These are phyloP conservation scores for Sebastes nivosus DNA, from an alignment of 2,797 vertebrate genomes.

Conservation along the genomic window DNA sequence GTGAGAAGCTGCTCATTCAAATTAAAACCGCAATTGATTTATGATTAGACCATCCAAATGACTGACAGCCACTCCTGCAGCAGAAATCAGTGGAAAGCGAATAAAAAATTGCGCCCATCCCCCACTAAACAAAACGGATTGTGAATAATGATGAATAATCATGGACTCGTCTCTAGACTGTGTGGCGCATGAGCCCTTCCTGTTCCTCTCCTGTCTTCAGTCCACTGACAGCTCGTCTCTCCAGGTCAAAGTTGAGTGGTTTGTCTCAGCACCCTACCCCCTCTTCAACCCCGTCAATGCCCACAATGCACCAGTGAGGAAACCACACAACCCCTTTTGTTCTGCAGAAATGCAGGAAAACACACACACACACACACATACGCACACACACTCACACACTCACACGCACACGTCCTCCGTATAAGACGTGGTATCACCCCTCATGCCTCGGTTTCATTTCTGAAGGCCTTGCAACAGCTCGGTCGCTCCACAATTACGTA, in stretches of 20 bases:
- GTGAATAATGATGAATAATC: slow-evolving; percentile 60
- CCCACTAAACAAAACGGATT: slow-evolving; percentile 25
- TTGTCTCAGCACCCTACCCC: slow-evolving; percentile 59
- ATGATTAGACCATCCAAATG: slow-evolving; percentile 21
- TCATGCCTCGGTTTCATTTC: slow-evolving; percentile 2
- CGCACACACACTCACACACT: neutral
- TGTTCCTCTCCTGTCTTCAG: slow-evolving; percentile 64
- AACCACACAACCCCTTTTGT: slow-evolving; percentile 74
- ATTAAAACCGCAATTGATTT: slow-evolving; percentile 33
- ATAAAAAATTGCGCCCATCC: slow-evolving; percentile 23
- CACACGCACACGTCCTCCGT: neutral
- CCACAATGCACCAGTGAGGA: slow-evolving; percentile 75
- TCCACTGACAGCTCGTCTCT: slow-evolving; percentile 62
- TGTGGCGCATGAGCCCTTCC: slow-evolving; percentile 53
- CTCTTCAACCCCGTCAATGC: slow-evolving; percentile 51
- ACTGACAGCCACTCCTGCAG: slow-evolving; percentile 24
- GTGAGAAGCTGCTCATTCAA: neutral
- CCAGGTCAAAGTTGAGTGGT: slow-evolving; percentile 81
- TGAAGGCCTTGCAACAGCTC: slow-evolving; percentile 19
- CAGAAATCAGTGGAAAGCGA: slow-evolving; percentile 29
- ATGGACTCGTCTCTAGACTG: slow-evolving; percentile 20
- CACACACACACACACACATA: slow-evolving; percentile 22
- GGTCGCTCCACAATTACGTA: slow-evolving; percentile 20
- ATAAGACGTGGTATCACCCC: slow-evolving; percentile 26
- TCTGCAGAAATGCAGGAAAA: slow-evolving; percentile 68